Percentiles rank a stretch among this genome's conserved stretches.
These are phyloP conservation scores for Collichthys lucidus DNA, from an alignment of 2,113 vertebrate species.

Conservation along the genomic window DNA sequence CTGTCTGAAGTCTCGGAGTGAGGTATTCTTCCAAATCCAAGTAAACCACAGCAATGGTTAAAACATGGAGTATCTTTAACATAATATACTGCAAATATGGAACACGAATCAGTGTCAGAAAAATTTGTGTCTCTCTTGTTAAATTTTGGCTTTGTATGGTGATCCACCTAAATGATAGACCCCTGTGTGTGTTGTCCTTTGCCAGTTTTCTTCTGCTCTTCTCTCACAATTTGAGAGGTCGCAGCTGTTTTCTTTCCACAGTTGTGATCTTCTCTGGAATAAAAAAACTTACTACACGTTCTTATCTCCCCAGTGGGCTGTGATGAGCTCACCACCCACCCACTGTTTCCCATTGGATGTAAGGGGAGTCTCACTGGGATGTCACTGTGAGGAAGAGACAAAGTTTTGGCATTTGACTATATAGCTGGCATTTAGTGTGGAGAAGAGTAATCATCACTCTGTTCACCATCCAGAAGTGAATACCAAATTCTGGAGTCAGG, in stretches of 20 bases:
- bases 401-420: slow-evolving; percentile 32
- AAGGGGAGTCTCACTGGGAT: slow-evolving; percentile 37
- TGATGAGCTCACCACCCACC: slow-evolving; percentile 61
- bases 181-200: slow-evolving; percentile 22
- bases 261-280: slow-evolving; percentile 38
- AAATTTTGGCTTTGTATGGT: slow-evolving; percentile 4
- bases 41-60: neutral
- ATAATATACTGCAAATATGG: neutral
- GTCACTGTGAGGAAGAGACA: slow-evolving; percentile 43
- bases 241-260: slow-evolving; percentile 48
- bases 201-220: slow-evolving; percentile 9
- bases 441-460: slow-evolving; percentile 11
- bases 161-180: slow-evolving; percentile 24
- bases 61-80: neutral
- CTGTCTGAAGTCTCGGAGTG: neutral
- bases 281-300: slow-evolving; percentile 22
- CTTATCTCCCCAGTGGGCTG: slow-evolving; percentile 60
- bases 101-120: neutral
- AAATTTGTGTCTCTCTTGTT: slow-evolving; percentile 1
- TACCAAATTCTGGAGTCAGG: slow-evolving; percentile 48
- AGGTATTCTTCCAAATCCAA: slow-evolving; percentile 5
- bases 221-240: slow-evolving; percentile 24
- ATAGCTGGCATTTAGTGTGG: slow-evolving; percentile 1
- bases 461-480: slow-evolving; percentile 52
- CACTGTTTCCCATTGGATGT: slow-evolving; percentile 19